Conservation (phyloP, 2,888 invertebrate species). For the Chironomus riparius region DNA sequence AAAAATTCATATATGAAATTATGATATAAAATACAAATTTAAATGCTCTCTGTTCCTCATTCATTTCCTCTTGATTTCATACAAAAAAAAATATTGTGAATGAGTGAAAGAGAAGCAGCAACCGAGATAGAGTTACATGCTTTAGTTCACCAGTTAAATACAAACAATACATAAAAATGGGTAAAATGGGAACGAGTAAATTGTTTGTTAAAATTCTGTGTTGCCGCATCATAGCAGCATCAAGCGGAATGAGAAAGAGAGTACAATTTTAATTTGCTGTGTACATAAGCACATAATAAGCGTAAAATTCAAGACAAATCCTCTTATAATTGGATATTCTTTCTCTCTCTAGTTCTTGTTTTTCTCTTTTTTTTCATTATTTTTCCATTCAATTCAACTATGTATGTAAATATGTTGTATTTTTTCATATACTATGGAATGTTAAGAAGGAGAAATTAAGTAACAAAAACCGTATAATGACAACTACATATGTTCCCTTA, state of each 20-base stretch:
- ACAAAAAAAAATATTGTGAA: too few relatives aligned
- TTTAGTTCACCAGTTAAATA: background rate
- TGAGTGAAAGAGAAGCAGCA: too few relatives aligned
- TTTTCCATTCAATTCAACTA: background rate
- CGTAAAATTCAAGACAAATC: conserved; percentile 26
- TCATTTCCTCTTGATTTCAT: too few relatives aligned
- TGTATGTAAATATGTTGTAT: background rate
- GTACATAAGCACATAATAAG: conserved; percentile 27
- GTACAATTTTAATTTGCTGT: conserved; percentile 27
- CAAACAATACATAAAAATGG: too few relatives aligned
- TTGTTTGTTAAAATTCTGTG: conserved; percentile 7
- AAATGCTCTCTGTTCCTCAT: background rate
- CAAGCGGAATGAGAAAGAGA: background rate
- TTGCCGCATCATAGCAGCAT: background rate
- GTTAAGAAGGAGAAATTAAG: conserved; percentile 19
- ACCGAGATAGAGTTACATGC: background rate
- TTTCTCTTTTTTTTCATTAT: background rate
- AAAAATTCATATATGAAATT: background rate
- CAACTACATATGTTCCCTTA: conserved; percentile 15
- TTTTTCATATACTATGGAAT: background rate
- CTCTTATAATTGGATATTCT: conserved; percentile 27
- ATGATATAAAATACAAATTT: background rate
- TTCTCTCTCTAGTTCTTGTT: background rate
- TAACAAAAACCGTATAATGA: conserved; percentile 20
- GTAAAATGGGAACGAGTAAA: background rate